These are phyloP conservation scores for Uropetala carovei DNA, from an alignment of 2,888 invertebrate genomes.

Conservation along the genomic window DNA sequence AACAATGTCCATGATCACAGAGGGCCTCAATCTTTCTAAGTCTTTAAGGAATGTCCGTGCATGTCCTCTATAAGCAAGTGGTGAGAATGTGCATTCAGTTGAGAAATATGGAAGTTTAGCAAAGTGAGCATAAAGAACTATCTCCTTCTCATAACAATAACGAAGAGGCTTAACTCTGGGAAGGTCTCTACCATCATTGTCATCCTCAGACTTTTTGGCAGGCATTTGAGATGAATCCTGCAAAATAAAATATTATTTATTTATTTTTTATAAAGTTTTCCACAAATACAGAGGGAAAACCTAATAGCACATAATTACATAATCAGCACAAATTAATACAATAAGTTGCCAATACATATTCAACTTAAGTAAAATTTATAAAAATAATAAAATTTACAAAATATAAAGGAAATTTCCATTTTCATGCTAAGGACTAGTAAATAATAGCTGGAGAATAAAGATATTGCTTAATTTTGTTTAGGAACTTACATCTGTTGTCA, in stretches of 20 bases:
- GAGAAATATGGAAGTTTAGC: constrained; percentile 98
- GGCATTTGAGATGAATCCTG: constrained; percentile 23
- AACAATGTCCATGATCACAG: constrained; percentile 94
- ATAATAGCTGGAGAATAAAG: too few relatives aligned
- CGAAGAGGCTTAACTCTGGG: constrained; percentile 97
- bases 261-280: too few relatives aligned
- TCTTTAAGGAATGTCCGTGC: constrained; percentile 94
- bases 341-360: too few relatives aligned
- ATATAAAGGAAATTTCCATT: too few relatives aligned
- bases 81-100: constrained; percentile 98
- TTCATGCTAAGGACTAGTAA: too few relatives aligned
- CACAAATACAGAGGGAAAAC: too few relatives aligned
- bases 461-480: too few relatives aligned
- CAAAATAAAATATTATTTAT: neutral
- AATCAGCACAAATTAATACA: too few relatives aligned
- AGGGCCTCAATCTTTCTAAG: constrained; percentile 94
- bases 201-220: neutral
- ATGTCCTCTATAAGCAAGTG: constrained; percentile 97
- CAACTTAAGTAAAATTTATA: too few relatives aligned
- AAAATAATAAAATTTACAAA: too few relatives aligned
- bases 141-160: constrained; percentile 99
- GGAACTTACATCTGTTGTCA: too few relatives aligned
- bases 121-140: constrained; percentile 99
- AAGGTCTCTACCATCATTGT: constrained; percentile 77
- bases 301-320: too few relatives aligned